phyloP scores from a whole-genome alignment of 2,888 invertebrate species.

The Troilus luridus region DNA sequence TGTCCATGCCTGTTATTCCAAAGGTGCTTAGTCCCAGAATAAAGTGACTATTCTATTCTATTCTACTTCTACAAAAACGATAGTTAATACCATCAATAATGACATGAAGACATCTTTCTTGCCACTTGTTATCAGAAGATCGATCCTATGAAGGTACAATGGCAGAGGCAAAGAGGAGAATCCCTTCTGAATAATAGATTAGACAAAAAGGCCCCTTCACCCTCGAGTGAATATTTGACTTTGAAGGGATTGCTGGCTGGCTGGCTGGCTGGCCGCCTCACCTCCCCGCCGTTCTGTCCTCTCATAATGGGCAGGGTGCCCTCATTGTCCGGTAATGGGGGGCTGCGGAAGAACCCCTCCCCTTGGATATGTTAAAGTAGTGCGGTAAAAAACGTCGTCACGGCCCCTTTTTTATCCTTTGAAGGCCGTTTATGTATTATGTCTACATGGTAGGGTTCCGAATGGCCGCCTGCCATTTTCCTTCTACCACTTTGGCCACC shows the following conservation, averaged over 20 bases:
- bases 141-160: background rate
- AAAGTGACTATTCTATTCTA: no score
- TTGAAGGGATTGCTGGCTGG: conserved; percentile 18
- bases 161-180: background rate
- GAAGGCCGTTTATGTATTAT: conserved; percentile 46
- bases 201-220: conserved; percentile 13
- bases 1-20: no score
- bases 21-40: no score
- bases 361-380: conserved; percentile 22
- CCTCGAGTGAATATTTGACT: conserved; percentile 25
- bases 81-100: no score
- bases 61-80: no score
- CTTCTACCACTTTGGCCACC: conserved; percentile 23
- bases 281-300: conserved; percentile 8
- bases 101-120: background rate
- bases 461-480: conserved; percentile 12
- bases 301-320: conserved; percentile 20
- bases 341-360: background rate
- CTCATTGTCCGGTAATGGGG: conserved; percentile 49
- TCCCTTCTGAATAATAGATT: conserved; percentile 15
- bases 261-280: background rate
- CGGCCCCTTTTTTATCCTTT: conserved; percentile 6
- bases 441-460: conserved; percentile 27
- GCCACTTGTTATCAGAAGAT: background rate
- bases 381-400: conserved; percentile 34